Conservation (phyloP, 1,140 invertebrate species). For the Capitella teleta region DNA sequence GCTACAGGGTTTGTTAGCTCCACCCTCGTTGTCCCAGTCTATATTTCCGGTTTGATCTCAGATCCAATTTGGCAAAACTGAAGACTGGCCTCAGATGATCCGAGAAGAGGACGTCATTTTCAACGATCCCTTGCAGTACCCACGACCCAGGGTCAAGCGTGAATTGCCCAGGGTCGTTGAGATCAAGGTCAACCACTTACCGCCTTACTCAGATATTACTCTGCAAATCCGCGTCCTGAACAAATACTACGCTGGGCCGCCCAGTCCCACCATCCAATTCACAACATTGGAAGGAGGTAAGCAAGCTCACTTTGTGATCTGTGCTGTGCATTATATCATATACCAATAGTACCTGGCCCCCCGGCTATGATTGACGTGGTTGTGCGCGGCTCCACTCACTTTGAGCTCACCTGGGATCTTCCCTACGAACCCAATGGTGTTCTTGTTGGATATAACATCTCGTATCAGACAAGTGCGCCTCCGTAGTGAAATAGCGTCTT, state of each 20-base stretch:
- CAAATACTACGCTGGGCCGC: constrained; percentile 74
- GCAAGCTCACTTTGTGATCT: constrained; percentile 6
- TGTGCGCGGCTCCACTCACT: constrained; percentile 75
- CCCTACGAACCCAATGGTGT: constrained; percentile 87
- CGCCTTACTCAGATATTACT: constrained; percentile 7
- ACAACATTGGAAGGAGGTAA: constrained; percentile 77
- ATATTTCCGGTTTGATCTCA: background rate
- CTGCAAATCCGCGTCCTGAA: constrained; percentile 76
- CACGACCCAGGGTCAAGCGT: constrained; percentile 7
- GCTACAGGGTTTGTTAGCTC: constrained; percentile 9
- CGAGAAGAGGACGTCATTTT: constrained; percentile 12
- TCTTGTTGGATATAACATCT: constrained; percentile 83
- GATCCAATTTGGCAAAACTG: constrained; percentile 9
- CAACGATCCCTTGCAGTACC: constrained; percentile 11
- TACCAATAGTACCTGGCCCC: constrained; percentile 61
- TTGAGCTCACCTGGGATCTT: constrained; percentile 80
- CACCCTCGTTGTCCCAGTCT: background rate
- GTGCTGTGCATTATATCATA: background rate
- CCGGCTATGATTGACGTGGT: constrained; percentile 71
- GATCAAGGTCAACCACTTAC: background rate
- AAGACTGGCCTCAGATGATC: constrained; percentile 8
- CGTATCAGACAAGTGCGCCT: constrained; percentile 63
- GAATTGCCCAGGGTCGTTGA: background rate
- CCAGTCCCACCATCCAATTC: constrained; percentile 71
- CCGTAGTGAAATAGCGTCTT: too few species aligned